Evolutionary conservation across 2,113 vertebrate genomes (phyloP).

Genomic region (Orientallactaga bullata): DNA sequence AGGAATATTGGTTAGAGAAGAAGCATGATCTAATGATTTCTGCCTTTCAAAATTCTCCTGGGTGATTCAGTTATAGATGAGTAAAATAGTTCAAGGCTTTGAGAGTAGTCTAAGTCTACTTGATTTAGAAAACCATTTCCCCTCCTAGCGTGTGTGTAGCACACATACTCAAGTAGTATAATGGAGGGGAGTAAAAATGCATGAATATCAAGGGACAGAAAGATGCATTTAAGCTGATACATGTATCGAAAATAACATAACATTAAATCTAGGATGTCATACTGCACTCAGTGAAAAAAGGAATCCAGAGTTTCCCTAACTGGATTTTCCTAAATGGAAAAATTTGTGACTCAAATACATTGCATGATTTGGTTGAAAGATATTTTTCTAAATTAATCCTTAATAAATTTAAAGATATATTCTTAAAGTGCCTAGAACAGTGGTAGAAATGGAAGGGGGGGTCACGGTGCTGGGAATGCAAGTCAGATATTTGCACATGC

Average conservation of each 20-base stretch:
- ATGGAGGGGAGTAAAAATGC: not conserved
- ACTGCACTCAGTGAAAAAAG: not conserved
- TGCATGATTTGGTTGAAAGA: not conserved
- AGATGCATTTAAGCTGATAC: not conserved
- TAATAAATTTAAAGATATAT: not conserved
- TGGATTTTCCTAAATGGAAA: not conserved
- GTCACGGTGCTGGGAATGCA: not conserved
- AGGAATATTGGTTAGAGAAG: not conserved
- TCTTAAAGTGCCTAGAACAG: not conserved
- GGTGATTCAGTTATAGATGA: not conserved
- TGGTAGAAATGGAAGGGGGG: not conserved
- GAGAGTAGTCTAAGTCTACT: not conserved
- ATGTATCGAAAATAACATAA: constrained; percentile 21
- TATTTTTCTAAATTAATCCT: constrained; percentile 8
- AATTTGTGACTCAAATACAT: not conserved
- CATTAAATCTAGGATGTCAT: not conserved
- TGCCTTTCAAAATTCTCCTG: not conserved
- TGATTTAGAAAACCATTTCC: constrained; percentile 9
- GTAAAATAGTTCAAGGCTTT: not conserved
- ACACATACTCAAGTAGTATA: not conserved
- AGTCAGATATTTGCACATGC: not conserved
- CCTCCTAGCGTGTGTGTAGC: not conserved
- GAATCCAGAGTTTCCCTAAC: not conserved
- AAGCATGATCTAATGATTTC: not conserved
- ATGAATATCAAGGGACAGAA: not conserved